Evolutionary conservation across 2,888 invertebrate genomes (phyloP), one percentile per base, ranked within the genome.

Genomic region (Ganaspis brasiliensis): DNA sequence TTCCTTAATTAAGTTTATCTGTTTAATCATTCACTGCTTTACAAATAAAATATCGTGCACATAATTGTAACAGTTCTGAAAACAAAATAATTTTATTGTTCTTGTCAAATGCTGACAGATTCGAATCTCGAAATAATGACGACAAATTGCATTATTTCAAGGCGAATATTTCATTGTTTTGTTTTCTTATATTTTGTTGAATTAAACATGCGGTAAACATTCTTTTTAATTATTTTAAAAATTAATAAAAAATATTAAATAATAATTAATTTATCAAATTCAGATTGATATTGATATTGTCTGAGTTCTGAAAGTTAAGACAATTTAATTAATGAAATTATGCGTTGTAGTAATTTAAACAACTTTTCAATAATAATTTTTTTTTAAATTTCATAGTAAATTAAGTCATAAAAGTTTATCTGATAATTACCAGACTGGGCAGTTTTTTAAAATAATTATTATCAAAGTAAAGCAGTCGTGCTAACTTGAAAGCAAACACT

Each of bases 41-140:
- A 3, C 3, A n/a, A 59, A 31, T 9, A 59, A 59, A 59, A n/a
- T n/a, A 59, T 59, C 59, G 35, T 59, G 59, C 59, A 59, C 9
- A 35, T 59, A 59, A 59, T 59, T 16, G 31, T 59, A 59, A 31
- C 40, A 59, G 16, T 1, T 14, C 2, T n/a, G 0, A 26, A 2
- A 37, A 12, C 31, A 19, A 61, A 37, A 37, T 37, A 61, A 16
- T 5, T n/a, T 24, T 24, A n/a, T 40, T 73, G 16, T 35, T 52
- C 16, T 49, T 72, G 5, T 19, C 8, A 14, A 19, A 19, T 31
- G 21, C 21, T 61, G 10, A 9, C 10, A 61, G 35, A 37, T 37
- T n/a, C 3, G 16, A 35, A 61, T 61, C 19, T 61, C 37, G 9
- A 59, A n/a, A 59, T 59, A 16, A 59, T 9, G 21, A 4, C 35